phyloP scores from a whole-genome alignment of 2,888 invertebrate species.

The Drosophila dives region DNA sequence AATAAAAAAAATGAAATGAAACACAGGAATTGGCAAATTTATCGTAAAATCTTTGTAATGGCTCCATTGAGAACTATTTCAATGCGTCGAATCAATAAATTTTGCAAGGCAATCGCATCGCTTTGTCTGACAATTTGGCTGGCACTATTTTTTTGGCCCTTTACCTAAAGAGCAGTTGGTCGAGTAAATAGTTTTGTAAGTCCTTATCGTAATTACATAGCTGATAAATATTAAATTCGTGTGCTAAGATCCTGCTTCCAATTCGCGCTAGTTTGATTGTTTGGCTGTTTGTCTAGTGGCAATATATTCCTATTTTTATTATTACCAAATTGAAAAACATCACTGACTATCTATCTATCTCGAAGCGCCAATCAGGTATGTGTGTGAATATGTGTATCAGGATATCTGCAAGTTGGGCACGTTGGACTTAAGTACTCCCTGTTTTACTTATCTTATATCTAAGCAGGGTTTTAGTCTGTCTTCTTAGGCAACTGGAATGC shows the following conservation, averaged over 20 bases:
- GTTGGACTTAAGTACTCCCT: background rate
- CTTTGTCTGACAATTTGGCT: conserved; percentile 69
- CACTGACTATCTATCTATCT: background rate
- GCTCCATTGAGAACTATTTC: conserved; percentile 83
- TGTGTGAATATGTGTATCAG: background rate
- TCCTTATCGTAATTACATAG: conserved; percentile 72
- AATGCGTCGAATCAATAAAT: conserved; percentile 83
- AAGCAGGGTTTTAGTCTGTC: conserved; percentile 58
- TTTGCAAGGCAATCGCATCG: conserved; percentile 65
- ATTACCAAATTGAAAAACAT: background rate
- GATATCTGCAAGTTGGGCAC: background rate
- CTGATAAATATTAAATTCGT: conserved; percentile 77
- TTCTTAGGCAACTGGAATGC: conserved; percentile 5
- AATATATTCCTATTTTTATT: conserved; percentile 16
- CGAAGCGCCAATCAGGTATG: background rate
- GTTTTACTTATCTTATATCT: conserved; percentile 49
- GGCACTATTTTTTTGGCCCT: conserved; percentile 50
- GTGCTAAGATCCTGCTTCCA: conserved; percentile 42
- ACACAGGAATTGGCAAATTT: conserved; percentile 57
- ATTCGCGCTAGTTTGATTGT: conserved; percentile 15
- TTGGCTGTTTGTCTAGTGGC: conserved; percentile 22
- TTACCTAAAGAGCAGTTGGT: conserved; percentile 5
- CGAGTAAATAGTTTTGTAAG: conserved; percentile 64
- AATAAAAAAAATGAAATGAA: conserved; percentile 33
- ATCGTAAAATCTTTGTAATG: conserved; percentile 82